Evolutionary conservation across 2,888 invertebrate species (phyloP).

Genomic region (Agriopis leucophaearia): DNA sequence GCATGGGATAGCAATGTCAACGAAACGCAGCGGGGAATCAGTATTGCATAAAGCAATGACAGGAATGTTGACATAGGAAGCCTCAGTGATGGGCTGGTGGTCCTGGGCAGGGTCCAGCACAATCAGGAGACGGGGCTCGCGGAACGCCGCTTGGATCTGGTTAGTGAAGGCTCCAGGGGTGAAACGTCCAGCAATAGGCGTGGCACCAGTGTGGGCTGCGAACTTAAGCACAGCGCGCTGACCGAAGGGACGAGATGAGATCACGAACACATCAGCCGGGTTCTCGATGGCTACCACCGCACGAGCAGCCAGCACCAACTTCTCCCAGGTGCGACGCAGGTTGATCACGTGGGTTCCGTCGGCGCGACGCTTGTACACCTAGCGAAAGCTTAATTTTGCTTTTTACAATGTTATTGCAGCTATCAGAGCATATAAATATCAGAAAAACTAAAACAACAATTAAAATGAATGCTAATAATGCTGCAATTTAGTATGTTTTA

Average conservation of each 20-base stretch:
- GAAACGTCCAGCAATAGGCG: constrained; percentile 99
- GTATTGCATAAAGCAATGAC: constrained; percentile 99
- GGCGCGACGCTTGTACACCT: constrained; percentile 92
- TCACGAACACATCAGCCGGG: constrained; percentile 98
- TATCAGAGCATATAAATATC: no score
- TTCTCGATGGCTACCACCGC: constrained; percentile 99
- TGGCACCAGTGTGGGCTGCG: constrained; percentile 99
- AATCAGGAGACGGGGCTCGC: constrained; percentile 98
- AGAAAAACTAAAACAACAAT: no score
- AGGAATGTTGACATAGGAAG: constrained; percentile 99
- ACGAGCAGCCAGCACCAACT: constrained; percentile 97
- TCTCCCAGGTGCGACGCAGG: constrained; percentile 99
- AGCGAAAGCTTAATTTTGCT: no score
- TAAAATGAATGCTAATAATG: no score
- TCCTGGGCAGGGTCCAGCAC: constrained; percentile 98
- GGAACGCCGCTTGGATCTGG: constrained; percentile 98
- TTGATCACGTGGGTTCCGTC: constrained; percentile 99
- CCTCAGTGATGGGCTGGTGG: constrained; percentile 99
- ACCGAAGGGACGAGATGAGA: constrained; percentile 97
- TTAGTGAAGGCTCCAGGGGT: constrained; percentile 99
- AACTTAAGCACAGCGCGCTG: constrained; percentile 99
- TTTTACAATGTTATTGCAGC: no score
- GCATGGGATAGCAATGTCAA: constrained; percentile 99
- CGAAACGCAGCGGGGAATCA: constrained; percentile 98
- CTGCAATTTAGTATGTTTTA: no score